Evolutionary conservation across 2,888 invertebrate genomes (phyloP), one percentile per base, ranked within the genome.

Genomic region (Polietes domitor): DNA sequence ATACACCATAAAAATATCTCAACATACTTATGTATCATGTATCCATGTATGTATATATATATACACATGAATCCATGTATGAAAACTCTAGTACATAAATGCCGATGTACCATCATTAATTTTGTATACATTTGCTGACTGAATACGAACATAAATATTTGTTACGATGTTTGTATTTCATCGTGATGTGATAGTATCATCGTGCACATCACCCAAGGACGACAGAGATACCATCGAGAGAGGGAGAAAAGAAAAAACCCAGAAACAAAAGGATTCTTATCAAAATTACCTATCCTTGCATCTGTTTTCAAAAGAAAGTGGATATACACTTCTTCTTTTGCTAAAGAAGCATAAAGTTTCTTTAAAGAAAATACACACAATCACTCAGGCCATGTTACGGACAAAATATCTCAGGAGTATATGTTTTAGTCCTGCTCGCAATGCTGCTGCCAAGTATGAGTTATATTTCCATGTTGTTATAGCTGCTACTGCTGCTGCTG

Each of bases 261-360:
- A 37, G 21, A 9, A 21, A 47, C 15, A 47, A 47, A 58, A 24
- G 24, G 24, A 58, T 58, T 58, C 26, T 26, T 15, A 24, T 26
- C 24, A 10, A 58, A 58, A 24, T 58, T 58, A 26, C 26, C 58
- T 15, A 53, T 21, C 1, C 26, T 58, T 6, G 15, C 21, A 58
- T 58, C 15, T 24, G 24, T 9, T 21, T 24, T 5, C 21, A 21
- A 53, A 10, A 1, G 7, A 50, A 21, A 17, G 24, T 53, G 21
- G 15, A 21, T 19, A 4, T 63, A n/a, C 2, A 5, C n/a, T 53
- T 50, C 1, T 21, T 72, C 53, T 12, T 53, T 72, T 72, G 32
- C 28, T 28, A 53, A 53, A 70, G 17, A 43, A 70, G n/a, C 32
- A 72, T 32, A 53, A 53, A 72, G 32, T 37, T 72, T 37, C 71